Base-by-base conservation (phyloP, 2,888 invertebrate species). In the Luffia ferchaultella region DNA sequence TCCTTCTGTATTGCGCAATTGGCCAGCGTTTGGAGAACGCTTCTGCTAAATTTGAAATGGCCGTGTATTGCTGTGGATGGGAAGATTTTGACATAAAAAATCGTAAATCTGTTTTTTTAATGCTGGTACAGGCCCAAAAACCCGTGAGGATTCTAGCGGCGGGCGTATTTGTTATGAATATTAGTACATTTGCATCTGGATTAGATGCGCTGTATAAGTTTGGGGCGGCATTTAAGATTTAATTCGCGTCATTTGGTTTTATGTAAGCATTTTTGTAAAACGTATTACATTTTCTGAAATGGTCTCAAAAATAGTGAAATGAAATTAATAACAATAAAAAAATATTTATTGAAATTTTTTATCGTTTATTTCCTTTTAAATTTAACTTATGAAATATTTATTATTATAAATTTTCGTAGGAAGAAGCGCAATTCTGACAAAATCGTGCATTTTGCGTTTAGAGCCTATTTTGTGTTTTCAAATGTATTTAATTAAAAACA, bases 41-140 rank as follows among this genome's bases (percentile, higher is more conserved):
- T 15, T 58, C 68, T 15, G 61, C 65, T 51, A 58, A 56, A 48
- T 63, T 67, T 45, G 65, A 67, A 56, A 60, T 53, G 15, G 63
- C 63, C 0, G 60, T 70, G 3, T 69, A 68, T 43, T 57, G 56
- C 49, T 65, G 65, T 47, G 64, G 67, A 16, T 70, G 70, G 70
- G 60, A 70, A 54, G 58, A 60, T n/a, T 60, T 68, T 30, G 46
- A 43, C 20, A 52, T 56, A 1, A 57, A 53, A 49, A 58, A 65
- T 15, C 59, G 58, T 44, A 64, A 55, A 54, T 51, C 56, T 30
- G 56, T 70, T 44, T 49, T 63, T 2, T n/a, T 67, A 9, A 66
- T 68, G 55, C 56, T 70, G 44, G 61, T 52, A 44, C 61, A 57
- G 53, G 59, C 67, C 1, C 69, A 70, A 50, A 64, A 59, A 41